Base-by-base conservation (phyloP, 2,888 invertebrate genomes). In the Mythimna vitellina region DNA sequence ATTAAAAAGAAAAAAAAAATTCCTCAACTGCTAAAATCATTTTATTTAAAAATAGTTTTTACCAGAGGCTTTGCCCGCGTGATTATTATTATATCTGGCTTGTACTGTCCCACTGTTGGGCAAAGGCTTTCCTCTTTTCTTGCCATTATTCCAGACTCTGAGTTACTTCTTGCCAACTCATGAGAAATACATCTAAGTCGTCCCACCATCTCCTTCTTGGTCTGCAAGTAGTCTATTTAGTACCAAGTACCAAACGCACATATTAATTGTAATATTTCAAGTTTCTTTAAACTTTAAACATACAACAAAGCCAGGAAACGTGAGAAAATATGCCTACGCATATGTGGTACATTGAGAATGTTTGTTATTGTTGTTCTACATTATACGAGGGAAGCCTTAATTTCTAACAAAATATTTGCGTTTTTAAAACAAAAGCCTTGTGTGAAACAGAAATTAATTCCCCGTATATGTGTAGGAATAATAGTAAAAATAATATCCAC, bases 391-490 rank as follows among this genome's bases (percentile, higher is more conserved):
- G n/a, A 54, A 71, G 73, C 75, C 65, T 73, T 78, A 82, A 77
- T 73, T 80, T 68, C 62, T 77, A 72, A 68, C 68, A 83, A 76
- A 74, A 83, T 81, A 81, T 79, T 81, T 70, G 58, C 73, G 53
- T 76, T 83, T 76, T 76, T 64, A 81, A 82, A 83, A 81, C 65
- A 70, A 79, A 73, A 67, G 70, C 73, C 71, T 83, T 79, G 58
- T 73, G 60, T 56, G 69, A 70, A 81, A 65, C 74, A 70, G 63
- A 74, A 73, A 79, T 83, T 81, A 81, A 73, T 79, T 76, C 51
- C 42, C 22, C 51, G 61, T 58, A 63, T 65, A 60, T 67, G 63
- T 71, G 68, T 71, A 42, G 42, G 57, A 61, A 65, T 78, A 65
- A 71, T 65, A 65, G 64, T 65, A 61, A 14, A 69, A 76, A 78